Base-by-base conservation (phyloP, 2,888 invertebrate species). In the Rhagium mordax region DNA sequence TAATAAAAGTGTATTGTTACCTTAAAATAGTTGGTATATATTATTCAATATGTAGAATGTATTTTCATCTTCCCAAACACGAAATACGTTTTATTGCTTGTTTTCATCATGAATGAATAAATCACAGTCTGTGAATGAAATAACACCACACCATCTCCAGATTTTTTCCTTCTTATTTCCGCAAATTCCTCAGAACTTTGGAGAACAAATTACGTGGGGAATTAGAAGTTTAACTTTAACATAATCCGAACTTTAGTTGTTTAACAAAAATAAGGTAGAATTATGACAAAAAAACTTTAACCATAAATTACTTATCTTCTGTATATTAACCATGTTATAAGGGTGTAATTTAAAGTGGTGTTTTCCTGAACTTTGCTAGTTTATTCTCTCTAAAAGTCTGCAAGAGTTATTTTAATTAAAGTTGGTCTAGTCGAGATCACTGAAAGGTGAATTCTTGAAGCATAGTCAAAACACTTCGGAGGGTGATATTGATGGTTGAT, bases 391-490 rank as follows among this genome's bases (percentile, higher is more conserved):
- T 68, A 68, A 68, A 59, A 68, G 59, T 68, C 24, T 24, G 55
- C 59, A 33, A 18, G 68, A 68, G 59, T 59, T 68, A 59, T 68
- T 68, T 68, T 68, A 68, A 68, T 68, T 68, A 68, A 68, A 68
- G 47, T 68, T 59, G 41, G 41, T 29, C 24, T 59, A 47, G 62
- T 24, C 21, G 20, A 2, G 18, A 27, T 16, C 57, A 27, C 16
- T 60, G 33, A 21, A 16, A 21, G 48, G 48, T 21, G 6, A 16
- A 62, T 47, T 62, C 62, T 62, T 21, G 41, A 21, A 47, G 47
- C 15, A 61, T 13, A 53, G 16, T 47, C 24, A 55, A 62, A 55
- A 13, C 48, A 70, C 57, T 65, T 57, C 47, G 24, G 21, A 53
- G 10, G 65, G 60, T 29, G 15, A 73, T 70, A 73, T 69, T 51